Base-by-base conservation (phyloP, 2,113 vertebrate species). In the Atractosteus spatula region DNA sequence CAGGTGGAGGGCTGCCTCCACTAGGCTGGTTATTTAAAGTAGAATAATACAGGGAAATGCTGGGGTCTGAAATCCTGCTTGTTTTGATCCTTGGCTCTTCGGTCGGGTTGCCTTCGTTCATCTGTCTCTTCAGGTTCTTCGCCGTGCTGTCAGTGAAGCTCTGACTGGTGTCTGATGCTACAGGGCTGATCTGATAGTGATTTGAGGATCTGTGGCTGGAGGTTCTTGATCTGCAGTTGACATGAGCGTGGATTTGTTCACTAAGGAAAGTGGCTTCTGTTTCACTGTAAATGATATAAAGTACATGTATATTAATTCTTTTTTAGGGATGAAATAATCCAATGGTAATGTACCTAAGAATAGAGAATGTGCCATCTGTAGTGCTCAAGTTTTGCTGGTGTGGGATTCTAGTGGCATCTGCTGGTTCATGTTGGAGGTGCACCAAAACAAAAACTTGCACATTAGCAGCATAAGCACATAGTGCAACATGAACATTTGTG, bases 181-280 rank as follows among this genome's bases (percentile, higher is more conserved):
- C 7, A 29, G 66, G 63, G 56, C 73, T 68, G 56, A 10, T 43
- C 64, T 11, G 29, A 44, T 11, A 44, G 5, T 41, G 17, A 8
- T 66, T 44, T 41, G 64, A 47, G 62, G 65, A 16, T 47, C 65
- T 62, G 61, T 47, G 45, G 54, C 65, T 70, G 42, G 57, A n/a
- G 76, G 71, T 73, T 41, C 70, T 76, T 42, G 76, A 78, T 69
- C 74, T 63, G 6, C 3, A 17, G 7, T 66, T 10, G n/a, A 44
- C 11, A 3, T 78, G 16, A 0, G 71, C 71, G 76, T 71, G 71
- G 72, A 85, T 82, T 72, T 82, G 88, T 42, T 75, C 73, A 76
- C 70, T 83, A 16, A 93, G 82, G 72, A 86, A 90, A 7, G 12
- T 73, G 54, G 87, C 91, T 72, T 92, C 89, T 0, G 84, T 83